These are phyloP conservation scores for Cordylochernes scorpioides DNA, from an alignment of 2,888 invertebrate species.

Conservation along the genomic window DNA sequence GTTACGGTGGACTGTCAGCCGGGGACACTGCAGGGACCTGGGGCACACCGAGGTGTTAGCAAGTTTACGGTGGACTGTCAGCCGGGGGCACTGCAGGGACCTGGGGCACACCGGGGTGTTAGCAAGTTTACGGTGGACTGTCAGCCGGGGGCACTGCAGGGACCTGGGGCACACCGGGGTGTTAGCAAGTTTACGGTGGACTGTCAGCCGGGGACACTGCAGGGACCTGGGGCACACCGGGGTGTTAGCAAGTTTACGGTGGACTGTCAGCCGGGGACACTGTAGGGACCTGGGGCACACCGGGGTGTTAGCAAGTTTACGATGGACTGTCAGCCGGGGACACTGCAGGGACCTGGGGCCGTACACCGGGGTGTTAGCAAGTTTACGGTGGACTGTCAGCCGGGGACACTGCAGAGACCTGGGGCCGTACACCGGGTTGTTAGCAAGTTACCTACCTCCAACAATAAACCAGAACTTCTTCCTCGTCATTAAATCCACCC, in stretches of 20 bases:
- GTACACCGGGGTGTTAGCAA: slow-evolving; percentile 24
- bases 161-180: slow-evolving; percentile 23
- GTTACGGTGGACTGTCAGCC: slow-evolving; percentile 23
- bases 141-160: slow-evolving; percentile 22
- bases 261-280: slow-evolving; percentile 22
- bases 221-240: slow-evolving; percentile 23
- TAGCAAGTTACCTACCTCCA: too few species aligned
- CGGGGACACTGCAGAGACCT: slow-evolving; percentile 24
- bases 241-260: slow-evolving; percentile 22
- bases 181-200: slow-evolving; percentile 22
- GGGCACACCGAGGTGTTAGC: background rate
- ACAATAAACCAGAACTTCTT: too few species aligned
- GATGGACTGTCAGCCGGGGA: slow-evolving; percentile 23
- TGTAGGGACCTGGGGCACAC: slow-evolving; percentile 24
- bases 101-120: slow-evolving; percentile 23
- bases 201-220: slow-evolving; percentile 22
- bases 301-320: slow-evolving; percentile 23
- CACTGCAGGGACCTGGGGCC: slow-evolving; percentile 24
- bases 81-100: slow-evolving; percentile 22
- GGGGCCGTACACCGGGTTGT: too few species aligned
- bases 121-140: slow-evolving; percentile 23
- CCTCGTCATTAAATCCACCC: too few species aligned
- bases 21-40: slow-evolving; percentile 23
- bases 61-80: slow-evolving; percentile 23
- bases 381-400: slow-evolving; percentile 23